These are phyloP conservation scores for Tiaroga cobitis DNA, from an alignment of 2,797 vertebrate genomes.

Conservation along the genomic window DNA sequence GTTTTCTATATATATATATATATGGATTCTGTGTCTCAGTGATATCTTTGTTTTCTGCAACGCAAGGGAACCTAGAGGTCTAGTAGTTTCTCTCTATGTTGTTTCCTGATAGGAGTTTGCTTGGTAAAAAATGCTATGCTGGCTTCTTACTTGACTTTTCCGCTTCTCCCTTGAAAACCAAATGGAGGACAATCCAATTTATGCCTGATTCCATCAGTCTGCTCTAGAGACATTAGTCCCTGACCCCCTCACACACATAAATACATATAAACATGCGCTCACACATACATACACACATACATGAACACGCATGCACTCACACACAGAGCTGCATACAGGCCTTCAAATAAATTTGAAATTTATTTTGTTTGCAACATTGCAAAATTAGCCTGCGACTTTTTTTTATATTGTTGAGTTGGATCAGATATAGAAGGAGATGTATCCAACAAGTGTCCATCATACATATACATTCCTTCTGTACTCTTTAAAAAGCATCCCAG, in stretches of 20 bases:
- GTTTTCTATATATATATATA: neutral
- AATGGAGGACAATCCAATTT: constrained; percentile 99
- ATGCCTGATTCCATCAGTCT: constrained; percentile 94
- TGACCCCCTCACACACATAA: constrained; percentile 74
- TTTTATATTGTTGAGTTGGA: neutral
- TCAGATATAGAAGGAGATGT: neutral
- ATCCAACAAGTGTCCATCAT: neutral
- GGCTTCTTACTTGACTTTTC: constrained; percentile 42
- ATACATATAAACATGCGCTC: constrained; percentile 51
- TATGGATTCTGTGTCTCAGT: constrained; percentile 45
- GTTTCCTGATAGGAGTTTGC: constrained; percentile 78
- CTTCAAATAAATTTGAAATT: neutral
- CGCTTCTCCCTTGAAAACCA: constrained; percentile 75
- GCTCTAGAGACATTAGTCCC: constrained; percentile 79
- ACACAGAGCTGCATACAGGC: neutral
- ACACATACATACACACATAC: constrained; percentile 36
- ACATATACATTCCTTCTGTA: neutral
- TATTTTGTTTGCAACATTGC: neutral
- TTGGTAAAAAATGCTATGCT: neutral
- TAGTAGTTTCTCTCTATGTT: constrained; percentile 10
- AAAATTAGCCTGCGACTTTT: neutral
- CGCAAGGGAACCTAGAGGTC: constrained; percentile 86
- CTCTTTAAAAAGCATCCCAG: neutral
- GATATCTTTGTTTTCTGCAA: constrained; percentile 77
- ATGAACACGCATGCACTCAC: constrained; percentile 1